These are phyloP conservation scores for Fratercula arctica DNA, from an alignment of 2,797 vertebrate species.

Conservation along the genomic window DNA sequence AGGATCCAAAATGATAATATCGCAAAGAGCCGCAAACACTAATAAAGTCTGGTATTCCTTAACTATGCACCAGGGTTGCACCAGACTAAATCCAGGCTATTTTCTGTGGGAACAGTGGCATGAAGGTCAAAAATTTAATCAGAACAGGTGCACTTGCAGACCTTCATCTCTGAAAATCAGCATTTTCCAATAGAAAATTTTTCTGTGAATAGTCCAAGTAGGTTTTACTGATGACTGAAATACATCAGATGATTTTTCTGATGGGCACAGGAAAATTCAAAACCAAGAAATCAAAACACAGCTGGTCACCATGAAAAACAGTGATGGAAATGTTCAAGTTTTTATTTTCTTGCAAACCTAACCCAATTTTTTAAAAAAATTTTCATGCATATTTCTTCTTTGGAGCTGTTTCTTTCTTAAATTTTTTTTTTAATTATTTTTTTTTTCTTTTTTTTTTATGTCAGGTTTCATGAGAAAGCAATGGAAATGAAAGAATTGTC, in stretches of 20 bases:
- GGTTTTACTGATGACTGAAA: background rate
- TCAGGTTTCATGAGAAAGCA: background rate
- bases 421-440: background rate
- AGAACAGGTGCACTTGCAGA: background rate
- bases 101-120: background rate
- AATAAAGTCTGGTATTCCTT: background rate
- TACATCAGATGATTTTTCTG: background rate
- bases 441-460: background rate
- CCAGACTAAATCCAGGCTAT: background rate
- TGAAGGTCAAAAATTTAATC: background rate
- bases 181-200: background rate
- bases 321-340: background rate
- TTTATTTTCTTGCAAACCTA: background rate
- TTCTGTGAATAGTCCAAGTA: background rate
- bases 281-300: background rate
- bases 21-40: background rate
- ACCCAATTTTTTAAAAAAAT: background rate
- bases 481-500: background rate
- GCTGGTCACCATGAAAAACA: background rate
- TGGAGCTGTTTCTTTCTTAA: background rate
- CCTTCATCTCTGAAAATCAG: background rate
- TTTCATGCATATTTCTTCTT: background rate
- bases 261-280: background rate
- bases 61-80: background rate
- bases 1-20: background rate